phyloP scores from a whole-genome alignment of 2,113 vertebrate species.

The Euleptes europaea region DNA sequence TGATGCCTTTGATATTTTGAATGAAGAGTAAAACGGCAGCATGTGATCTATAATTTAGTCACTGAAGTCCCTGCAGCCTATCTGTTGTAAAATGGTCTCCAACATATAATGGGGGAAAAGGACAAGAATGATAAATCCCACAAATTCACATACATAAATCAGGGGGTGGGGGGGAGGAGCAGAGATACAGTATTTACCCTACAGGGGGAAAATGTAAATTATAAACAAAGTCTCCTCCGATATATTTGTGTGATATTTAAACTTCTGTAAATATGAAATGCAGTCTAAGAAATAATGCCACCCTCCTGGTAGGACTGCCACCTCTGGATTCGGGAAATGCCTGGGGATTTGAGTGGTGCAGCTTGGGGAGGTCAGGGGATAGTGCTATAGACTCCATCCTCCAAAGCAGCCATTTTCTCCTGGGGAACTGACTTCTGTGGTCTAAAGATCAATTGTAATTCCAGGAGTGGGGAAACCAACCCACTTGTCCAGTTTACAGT shows the following conservation, averaged over 20 bases:
- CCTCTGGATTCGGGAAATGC: too few species aligned
- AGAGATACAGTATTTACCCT: neutral
- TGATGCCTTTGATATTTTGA: slow-evolving; percentile 8
- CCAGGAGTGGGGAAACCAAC: too few species aligned
- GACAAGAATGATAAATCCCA: neutral
- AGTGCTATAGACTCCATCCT: too few species aligned
- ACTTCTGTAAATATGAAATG: neutral
- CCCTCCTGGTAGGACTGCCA: neutral
- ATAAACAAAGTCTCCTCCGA: neutral
- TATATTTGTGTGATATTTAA: neutral
- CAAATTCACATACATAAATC: neutral
- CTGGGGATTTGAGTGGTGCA: too few species aligned
- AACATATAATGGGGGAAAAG: neutral
- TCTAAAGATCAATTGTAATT: too few species aligned
- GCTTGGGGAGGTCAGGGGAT: too few species aligned
- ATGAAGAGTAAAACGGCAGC: neutral
- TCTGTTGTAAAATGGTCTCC: neutral
- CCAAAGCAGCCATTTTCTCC: too few species aligned
- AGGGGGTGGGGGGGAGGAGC: neutral
- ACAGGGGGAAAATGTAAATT: neutral
- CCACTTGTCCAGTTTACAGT: too few species aligned
- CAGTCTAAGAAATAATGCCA: neutral
- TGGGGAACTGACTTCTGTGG: too few species aligned
- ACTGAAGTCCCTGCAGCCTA: neutral
- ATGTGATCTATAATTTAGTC: slow-evolving; percentile 15